Base-by-base conservation (phyloP, 2,888 invertebrate species). In the Oscheius sp. region DNA sequence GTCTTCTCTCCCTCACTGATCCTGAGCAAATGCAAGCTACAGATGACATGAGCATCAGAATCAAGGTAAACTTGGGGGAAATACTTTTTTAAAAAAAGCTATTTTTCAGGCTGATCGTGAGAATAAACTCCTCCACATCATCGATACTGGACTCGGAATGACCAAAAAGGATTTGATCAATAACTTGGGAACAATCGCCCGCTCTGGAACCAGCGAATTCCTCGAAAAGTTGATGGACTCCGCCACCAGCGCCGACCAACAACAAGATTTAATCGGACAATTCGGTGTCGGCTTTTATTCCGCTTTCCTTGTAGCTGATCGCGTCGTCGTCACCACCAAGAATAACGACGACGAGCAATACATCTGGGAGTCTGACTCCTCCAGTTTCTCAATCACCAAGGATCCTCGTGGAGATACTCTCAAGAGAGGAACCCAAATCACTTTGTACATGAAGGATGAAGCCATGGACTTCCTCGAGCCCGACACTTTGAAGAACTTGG, bases 261-360 rank as follows among this genome's bases (percentile, higher is more conserved):
- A 86, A 73, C 82, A 82, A 71, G 97, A 98, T 89, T 93, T 98
- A 92, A 98, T 98, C 89, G 98, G 98, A 31, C 87, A 88, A 77
- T 99, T 99, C 89, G 98, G 98, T 87, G 98, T 99, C 79, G 98
- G 98, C 71, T 99, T 98, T 90, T 98, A 98, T 89, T 97, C 97
- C 0, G 92, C 96, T 2, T 98, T 98, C 90, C 90, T 95, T 65
- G 96, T 98, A 69, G 96, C 97, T 31, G 95, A 98, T 88, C 91
- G 92, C 84, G 96, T 99, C 52, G 91, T 95, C 57, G 98, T 99
- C 1, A 94, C 93, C 1, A 93, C 95, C 12, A 98, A 98, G 88
- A 91, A 95, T 89, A 95, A 96, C 88, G 92, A 92, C 82, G 96
- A 95, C 87, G 90, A 90, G 74, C 98, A 98, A 88, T 92, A 95